Base-by-base conservation (phyloP, 2,888 invertebrate genomes). In the Apodemia zela region DNA sequence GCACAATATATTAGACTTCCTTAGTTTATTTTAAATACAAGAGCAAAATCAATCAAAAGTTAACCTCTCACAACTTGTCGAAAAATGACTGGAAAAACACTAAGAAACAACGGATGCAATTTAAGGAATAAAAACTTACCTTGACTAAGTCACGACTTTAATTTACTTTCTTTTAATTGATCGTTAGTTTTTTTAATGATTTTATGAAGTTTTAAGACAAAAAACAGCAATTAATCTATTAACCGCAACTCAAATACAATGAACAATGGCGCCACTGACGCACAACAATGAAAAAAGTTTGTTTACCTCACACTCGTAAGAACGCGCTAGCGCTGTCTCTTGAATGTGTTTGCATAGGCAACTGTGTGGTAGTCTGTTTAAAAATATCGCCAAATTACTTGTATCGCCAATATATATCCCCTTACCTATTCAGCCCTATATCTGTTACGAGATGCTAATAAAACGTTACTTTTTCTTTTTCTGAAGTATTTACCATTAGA, bases 51-150 rank as follows among this genome's bases (percentile, higher is more conserved):
- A 3, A 15, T 42, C 11, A 8, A 42, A 42, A 11, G 11, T 15
- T 42, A 42, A 42, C 42, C 11, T 42, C 42, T 10, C 11, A 42
- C 5, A 42, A 15, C 11, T 11, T 42, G 15, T 11, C 42, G 13
- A 42, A 15, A 15, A 15, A 8, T 42, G 5, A 8, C 10, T 3
- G 11, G 8, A 15, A 7, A 42, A 42, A 42, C 42, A 42, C 42
- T 42, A 42, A 42, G 42, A 15, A 42, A 15, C 42, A 42, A 42
- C 42, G 42, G 42, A 3, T 11, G 15, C 42, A 42, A 42, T 15
- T 42, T 42, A 42, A 42, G 42, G 42, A 42, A 42, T 42, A 42
- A 42, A 42, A 42, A 42, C 42, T 42, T 42, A 42, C 42, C 42
- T 42, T 42, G 15, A 42, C 42, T 8, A 15, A 42, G 10, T 42